Base-by-base conservation (phyloP, 2,888 invertebrate species). In the Ctena decussata region DNA sequence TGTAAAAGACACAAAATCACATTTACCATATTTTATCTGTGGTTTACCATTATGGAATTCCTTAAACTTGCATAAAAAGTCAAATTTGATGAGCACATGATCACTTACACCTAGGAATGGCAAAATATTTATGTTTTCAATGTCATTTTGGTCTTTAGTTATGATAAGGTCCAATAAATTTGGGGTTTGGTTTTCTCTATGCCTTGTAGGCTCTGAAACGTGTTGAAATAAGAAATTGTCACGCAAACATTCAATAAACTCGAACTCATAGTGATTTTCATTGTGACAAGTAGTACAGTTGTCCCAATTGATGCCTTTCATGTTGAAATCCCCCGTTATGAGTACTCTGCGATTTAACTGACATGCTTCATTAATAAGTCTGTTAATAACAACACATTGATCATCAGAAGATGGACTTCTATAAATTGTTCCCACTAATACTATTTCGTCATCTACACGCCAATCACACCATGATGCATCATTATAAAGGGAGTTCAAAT, bases 191-290 rank as follows among this genome's bases (percentile, higher is more conserved):
- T 80, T 70, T 37, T 75, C 70, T 49, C 75, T 60, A 41, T 12
- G 65, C 30, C 73, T 60, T 32, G 80, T 80, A 65, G 70, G 32
- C 30, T 74, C 46, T n/a, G n/a, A 27, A 11, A 80, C 32, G 35
- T 74, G 80, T 75, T 80, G 80, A 75, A 49, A 53, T 12, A 75
- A 41, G 24, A 78, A 78, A 46, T 82, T 82, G 65, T 74, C 77
- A 24, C 69, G 35, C 12, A 75, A 70, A 79, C 70, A 74, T 69
- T 80, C 75, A 65, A 80, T 75, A 75, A 78, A 71, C n/a, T 21
- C 24, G 71, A 30, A 46, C n/a, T 80, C 80, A 41, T 60, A 8
- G 44, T 80, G 73, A 41, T 27, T 32, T 60, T 73, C 73, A 41
- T 6, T 44, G 37, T 80, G 73, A 39, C 11, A 15, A 6, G 80